A percentile compares a stretch with the other conserved stretches of the same genome.
These are phyloP conservation scores for Podilymbus podiceps DNA, from an alignment of 2,113 vertebrate genomes.

Conservation along the genomic window DNA sequence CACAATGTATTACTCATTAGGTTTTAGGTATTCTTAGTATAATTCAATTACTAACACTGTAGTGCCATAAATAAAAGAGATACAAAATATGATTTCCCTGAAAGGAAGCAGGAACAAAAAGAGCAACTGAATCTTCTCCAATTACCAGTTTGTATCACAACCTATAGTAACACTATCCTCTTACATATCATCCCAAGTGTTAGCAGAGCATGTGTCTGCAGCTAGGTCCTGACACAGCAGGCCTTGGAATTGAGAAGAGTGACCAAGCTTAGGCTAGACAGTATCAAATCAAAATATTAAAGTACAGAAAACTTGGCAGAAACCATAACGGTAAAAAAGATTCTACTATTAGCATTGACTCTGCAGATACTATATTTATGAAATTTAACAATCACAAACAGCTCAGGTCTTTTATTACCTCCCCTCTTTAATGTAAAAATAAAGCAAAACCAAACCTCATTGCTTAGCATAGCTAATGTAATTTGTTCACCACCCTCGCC, in stretches of 20 bases:
- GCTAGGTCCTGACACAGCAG: not conserved
- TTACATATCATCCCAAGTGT: not conserved
- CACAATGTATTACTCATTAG: not conserved
- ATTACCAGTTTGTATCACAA: not conserved
- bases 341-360: not conserved
- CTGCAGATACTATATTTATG: not conserved
- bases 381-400: not conserved
- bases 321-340: not conserved
- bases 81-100: not conserved
- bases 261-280: not conserved
- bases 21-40: not conserved
- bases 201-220: not conserved
- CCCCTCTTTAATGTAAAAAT: not conserved
- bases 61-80: not conserved
- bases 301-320: not conserved
- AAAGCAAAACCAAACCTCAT: not conserved
- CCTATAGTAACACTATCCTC: not conserved
- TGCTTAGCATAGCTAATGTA: not conserved
- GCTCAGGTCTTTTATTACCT: not conserved
- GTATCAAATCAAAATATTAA: not conserved
- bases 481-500: not conserved
- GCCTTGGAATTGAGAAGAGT: not conserved
- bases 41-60: not conserved
- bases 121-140: not conserved
- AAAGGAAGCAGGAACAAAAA: not conserved